Evolutionary conservation across 92 coral and sea anemone species (phyloP).

Genomic region (Heliopora coerulea): DNA sequence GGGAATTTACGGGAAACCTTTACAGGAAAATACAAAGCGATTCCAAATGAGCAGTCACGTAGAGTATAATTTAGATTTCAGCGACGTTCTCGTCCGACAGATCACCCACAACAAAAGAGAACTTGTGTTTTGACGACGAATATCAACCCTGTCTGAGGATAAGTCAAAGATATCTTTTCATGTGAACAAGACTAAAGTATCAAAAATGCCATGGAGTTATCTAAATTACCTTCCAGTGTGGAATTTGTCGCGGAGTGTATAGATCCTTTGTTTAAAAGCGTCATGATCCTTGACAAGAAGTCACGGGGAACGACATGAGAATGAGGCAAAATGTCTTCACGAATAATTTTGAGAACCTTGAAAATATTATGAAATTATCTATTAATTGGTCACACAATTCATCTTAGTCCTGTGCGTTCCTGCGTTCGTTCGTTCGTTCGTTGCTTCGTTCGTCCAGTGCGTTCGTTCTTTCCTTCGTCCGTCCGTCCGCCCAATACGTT

Average conservation of each 20-base stretch:
- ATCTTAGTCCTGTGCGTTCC: background rate
- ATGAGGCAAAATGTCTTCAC: constrained; percentile 91
- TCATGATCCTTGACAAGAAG: constrained; percentile 94
- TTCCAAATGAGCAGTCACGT: no score
- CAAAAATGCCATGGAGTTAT: constrained; percentile 45
- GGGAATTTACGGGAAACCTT: no score
- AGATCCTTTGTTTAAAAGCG: constrained; percentile 90
- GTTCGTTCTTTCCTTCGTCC: background rate
- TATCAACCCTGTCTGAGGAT: no score
- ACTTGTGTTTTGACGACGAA: no score
- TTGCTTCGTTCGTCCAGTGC: background rate
- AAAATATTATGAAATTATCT: background rate
- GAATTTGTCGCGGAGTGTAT: constrained; percentile 98
- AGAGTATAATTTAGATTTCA: no score
- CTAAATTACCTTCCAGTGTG: constrained; percentile 73
- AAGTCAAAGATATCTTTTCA: background rate
- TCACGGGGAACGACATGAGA: constrained; percentile 89
- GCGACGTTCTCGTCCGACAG: no score
- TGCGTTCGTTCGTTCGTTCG: background rate
- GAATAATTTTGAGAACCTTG: constrained; percentile 86
- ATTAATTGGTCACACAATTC: background rate
- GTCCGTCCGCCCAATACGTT: background rate
- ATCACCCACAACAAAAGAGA: no score
- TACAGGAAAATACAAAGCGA: no score
- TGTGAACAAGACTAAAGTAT: background rate